phyloP scores from a whole-genome alignment of 2,888 invertebrate species.

The Orthonychiurus folsomi region DNA sequence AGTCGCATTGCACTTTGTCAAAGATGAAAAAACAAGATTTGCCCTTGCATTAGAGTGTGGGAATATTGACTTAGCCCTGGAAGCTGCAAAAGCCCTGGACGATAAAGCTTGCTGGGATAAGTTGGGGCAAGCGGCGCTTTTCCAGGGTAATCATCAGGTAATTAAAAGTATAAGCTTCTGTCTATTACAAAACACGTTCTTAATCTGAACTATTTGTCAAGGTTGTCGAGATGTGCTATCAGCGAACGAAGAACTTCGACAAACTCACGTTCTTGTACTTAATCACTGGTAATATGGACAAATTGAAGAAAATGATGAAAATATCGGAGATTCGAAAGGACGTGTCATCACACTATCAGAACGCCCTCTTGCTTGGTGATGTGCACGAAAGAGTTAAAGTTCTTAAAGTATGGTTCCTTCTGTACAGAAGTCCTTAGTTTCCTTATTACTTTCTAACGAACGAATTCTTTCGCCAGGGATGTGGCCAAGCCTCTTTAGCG shows the following conservation, averaged over 20 bases:
- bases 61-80: constrained; percentile 93
- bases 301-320: constrained; percentile 96
- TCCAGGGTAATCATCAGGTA: constrained; percentile 88
- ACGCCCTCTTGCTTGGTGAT: constrained; percentile 84
- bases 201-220: constrained; percentile 38
- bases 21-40: constrained; percentile 94
- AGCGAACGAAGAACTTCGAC: constrained; percentile 98
- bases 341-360: constrained; percentile 92
- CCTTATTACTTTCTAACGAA: constrained; percentile 4
- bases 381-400: constrained; percentile 78
- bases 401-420: constrained; percentile 52
- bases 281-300: constrained; percentile 95
- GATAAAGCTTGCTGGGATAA: constrained; percentile 93
- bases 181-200: no score
- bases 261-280: constrained; percentile 95
- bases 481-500: constrained; percentile 64
- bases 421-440: neutral
- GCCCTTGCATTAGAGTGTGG: constrained; percentile 94
- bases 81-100: constrained; percentile 89
- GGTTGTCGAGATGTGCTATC: constrained; percentile 98
- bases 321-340: constrained; percentile 98
- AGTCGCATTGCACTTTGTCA: constrained; percentile 97
- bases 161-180: constrained; percentile 9
- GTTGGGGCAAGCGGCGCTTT: constrained; percentile 81
- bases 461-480: constrained; percentile 43